These are phyloP conservation scores for Balanococcus diminutus DNA, from an alignment of 2,888 invertebrate species.

Conservation along the genomic window DNA sequence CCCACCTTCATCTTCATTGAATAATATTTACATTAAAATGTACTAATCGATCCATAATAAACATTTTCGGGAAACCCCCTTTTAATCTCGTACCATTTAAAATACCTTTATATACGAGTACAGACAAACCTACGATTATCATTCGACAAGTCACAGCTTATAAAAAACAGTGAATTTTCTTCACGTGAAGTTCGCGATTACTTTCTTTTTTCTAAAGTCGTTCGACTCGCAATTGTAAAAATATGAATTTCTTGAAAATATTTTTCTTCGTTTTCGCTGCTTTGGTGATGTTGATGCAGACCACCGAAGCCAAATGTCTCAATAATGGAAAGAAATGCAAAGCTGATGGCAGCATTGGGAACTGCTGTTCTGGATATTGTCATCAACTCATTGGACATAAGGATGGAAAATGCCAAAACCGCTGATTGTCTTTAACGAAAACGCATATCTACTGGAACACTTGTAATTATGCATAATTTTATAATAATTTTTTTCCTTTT, in stretches of 20 bases:
- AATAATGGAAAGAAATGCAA: neutral
- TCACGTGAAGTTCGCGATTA: neutral
- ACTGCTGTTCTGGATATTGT: neutral
- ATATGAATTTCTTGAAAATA: neutral
- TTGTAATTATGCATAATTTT: too few relatives aligned
- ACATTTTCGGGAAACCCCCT: neutral
- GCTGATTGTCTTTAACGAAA: too few relatives aligned
- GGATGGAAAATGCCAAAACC: neutral
- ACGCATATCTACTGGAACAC: too few relatives aligned
- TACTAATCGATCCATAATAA: too few relatives aligned
- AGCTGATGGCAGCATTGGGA: neutral
- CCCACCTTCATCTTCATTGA: too few relatives aligned
- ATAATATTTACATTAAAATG: too few relatives aligned
- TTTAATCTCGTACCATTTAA: neutral
- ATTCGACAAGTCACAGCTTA: neutral
- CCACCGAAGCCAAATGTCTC: neutral
- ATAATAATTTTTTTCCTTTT: too few relatives aligned
- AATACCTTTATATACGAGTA: too few relatives aligned
- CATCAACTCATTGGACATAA: neutral
- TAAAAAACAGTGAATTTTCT: neutral
- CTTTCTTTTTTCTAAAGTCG: neutral
- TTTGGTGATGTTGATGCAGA: neutral
- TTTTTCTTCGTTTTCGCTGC: neutral
- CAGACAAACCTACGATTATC: neutral
- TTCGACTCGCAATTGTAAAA: neutral